phyloP scores from a whole-genome alignment of 2,888 invertebrate genomes.

The Rhopalosiphum nymphaeae region DNA sequence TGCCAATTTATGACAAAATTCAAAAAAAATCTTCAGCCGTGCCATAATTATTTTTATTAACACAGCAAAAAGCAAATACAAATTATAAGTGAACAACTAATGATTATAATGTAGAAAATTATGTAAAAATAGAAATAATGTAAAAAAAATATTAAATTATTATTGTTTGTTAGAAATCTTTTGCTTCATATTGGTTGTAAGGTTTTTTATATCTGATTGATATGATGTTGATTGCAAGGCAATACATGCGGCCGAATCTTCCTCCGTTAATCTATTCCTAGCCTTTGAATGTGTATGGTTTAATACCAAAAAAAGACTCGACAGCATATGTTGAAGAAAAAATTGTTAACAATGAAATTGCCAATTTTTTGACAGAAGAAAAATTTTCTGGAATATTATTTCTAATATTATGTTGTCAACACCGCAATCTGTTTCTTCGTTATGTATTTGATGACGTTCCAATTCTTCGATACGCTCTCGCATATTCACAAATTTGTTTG shows the following conservation, averaged over 20 bases:
- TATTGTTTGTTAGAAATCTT: background rate
- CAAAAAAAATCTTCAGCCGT: no score
- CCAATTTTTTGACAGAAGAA: background rate
- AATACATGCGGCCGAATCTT: background rate
- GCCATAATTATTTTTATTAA: no score
- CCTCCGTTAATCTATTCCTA: background rate
- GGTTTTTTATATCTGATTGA: background rate
- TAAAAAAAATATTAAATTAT: background rate
- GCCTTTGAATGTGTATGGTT: background rate
- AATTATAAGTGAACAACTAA: no score
- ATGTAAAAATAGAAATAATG: no score
- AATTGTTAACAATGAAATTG: background rate
- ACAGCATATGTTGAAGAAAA: background rate
- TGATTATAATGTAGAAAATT: no score
- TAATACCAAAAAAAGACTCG: background rate
- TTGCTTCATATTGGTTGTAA: background rate
- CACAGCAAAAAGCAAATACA: no score
- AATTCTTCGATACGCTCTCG: constrained; percentile 12
- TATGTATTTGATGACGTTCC: constrained; percentile 9
- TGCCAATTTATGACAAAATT: no score
- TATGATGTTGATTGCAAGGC: no score
- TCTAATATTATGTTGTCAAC: background rate
- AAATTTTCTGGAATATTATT: background rate
- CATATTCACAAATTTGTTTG: background rate
- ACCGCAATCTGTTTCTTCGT: background rate